phyloP scores from a whole-genome alignment of 2,797 vertebrate species.

The Pseudochromis fuscus region DNA sequence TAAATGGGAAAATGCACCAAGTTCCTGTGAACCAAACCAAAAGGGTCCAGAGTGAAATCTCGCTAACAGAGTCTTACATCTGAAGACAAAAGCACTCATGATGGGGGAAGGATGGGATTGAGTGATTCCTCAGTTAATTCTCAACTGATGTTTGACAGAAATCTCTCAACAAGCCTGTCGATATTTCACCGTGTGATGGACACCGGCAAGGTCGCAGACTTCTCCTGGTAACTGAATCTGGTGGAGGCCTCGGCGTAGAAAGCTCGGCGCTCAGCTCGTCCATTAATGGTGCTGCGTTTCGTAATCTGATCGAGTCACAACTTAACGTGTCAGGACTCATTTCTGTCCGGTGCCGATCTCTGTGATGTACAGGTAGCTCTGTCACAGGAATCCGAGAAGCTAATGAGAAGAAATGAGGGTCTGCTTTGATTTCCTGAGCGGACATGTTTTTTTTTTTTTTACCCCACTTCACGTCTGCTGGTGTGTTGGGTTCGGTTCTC shows the following conservation, averaged over 20 bases:
- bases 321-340: conserved; percentile 78
- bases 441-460: not conserved
- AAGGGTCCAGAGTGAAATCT: not conserved
- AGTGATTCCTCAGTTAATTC: conserved; percentile 12
- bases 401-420: conserved; percentile 42
- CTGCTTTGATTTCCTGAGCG: conserved; percentile 46
- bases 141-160: conserved; percentile 50
- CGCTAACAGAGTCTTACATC: not conserved
- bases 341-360: conserved; percentile 53
- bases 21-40: not conserved
- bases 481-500: conserved; percentile 3
- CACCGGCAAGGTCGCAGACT: conserved; percentile 68
- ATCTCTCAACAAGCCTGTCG: conserved; percentile 53
- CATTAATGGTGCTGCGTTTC: conserved; percentile 66
- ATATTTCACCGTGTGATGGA: conserved; percentile 47
- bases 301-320: conserved; percentile 74
- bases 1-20: not conserved
- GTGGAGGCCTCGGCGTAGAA: conserved; percentile 16
- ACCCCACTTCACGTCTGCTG: not conserved
- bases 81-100: not conserved
- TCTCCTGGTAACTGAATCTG: conserved; percentile 62
- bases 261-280: conserved; percentile 56
- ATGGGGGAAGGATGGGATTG: not conserved
- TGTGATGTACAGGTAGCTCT: conserved; percentile 50
- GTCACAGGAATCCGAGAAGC: conserved; percentile 60